phyloP scores from a whole-genome alignment of 1,140 invertebrate genomes.

The Brachionus calyciflorus region DNA sequence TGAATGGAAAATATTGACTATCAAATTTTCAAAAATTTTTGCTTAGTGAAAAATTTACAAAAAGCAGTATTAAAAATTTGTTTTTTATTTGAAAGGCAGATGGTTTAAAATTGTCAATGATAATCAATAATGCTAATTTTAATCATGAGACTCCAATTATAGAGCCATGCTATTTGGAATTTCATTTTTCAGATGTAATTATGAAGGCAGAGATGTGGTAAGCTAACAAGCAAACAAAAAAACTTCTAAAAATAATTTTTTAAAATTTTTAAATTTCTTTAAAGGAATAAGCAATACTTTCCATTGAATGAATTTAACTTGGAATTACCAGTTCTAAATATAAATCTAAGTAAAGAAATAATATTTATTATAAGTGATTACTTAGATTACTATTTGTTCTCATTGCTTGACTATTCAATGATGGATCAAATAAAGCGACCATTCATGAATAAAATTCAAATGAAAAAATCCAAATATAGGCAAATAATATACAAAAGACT shows the following conservation, averaged over 20 bases:
- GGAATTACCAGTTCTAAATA: constrained; percentile 33
- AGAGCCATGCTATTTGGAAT: constrained; percentile 38
- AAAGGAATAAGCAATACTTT: constrained; percentile 46
- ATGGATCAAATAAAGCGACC: constrained; percentile 10
- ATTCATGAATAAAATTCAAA: constrained; percentile 31
- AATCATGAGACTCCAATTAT: background rate
- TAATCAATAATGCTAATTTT: background rate
- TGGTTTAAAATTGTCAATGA: background rate
- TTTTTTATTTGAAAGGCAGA: background rate
- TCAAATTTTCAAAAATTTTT: too few species aligned
- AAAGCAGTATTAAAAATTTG: background rate
- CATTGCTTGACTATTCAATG: background rate
- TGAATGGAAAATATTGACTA: too few species aligned
- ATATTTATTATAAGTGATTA: constrained; percentile 16
- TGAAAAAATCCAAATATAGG: constrained; percentile 30
- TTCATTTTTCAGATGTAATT: constrained; percentile 27
- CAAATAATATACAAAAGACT: constrained; percentile 35
- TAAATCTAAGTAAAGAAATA: constrained; percentile 36
- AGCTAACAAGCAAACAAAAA: background rate
- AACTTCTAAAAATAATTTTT: background rate
- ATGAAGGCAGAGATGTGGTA: constrained; percentile 33
- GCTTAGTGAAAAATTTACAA: background rate
- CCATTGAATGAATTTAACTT: constrained; percentile 1
- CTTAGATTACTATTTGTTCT: background rate
- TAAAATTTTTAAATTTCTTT: background rate